Evolutionary conservation across 1,140 invertebrate genomes (phyloP), one percentile per base, ranked within the genome.

Genomic region (Nomia melanderi): DNA sequence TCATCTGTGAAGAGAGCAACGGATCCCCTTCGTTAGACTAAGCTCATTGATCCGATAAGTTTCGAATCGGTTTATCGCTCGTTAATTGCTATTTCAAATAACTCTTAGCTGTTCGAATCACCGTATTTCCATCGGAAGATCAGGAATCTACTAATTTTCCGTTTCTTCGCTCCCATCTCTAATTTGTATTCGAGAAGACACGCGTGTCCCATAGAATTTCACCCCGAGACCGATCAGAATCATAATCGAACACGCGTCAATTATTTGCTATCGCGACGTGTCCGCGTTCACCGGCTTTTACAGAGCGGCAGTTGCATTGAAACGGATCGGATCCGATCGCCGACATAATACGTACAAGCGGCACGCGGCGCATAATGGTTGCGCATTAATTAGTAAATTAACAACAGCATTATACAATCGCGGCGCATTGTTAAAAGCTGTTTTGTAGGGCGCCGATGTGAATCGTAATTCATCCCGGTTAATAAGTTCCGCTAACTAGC

Each of bases 381-480:
- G 11, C 14, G 31, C 56, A 36, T 70, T 77, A 77, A 77, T 77
- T 77, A 70, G 56, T 29, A 60, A 77, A 77, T 77, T 70, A 70
- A 70, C 33, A 62, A 70, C 41, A 39, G 25, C 7, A 23, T 23
- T 41, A 59, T 57, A 23, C 36, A 12, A 59, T 23, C 5, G 17
- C 1, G 44, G 14, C 0, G 1, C 20, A 25, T 27, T 59, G 57
- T 50, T 50, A 39, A 72, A 53, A 8, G 25, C 8, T 29, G 41
- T 31, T 25, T 60, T 31, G 39, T 2, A 5, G 17, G 25, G 41
- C 23, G 60, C 53, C 27, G 56, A 23, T 27, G 31, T 9, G 6
- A 17, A 11, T 44, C 14, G 59, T 12, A 31, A 53, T 53, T 25
- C 5, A 53, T 2, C 14, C 4, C 5, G 27, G 20, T 69, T 76